These are phyloP conservation scores for Hipparchia semele DNA, from an alignment of 2,888 invertebrate species.

Conservation along the genomic window DNA sequence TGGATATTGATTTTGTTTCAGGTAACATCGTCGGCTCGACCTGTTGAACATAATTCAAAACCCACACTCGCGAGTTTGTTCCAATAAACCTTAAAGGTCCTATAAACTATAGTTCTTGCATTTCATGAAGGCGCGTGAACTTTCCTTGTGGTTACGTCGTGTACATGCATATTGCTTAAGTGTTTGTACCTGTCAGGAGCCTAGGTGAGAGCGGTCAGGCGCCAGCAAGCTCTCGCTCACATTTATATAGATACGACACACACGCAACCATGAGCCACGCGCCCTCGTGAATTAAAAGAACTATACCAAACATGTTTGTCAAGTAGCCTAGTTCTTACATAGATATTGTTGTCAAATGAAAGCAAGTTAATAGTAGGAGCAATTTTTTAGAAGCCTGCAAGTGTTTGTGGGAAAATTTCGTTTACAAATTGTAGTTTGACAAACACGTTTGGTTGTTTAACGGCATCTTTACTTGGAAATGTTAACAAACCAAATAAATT, in stretches of 20 bases:
- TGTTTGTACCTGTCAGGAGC: no score
- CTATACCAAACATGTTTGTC: not conserved
- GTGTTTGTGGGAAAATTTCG: not conserved
- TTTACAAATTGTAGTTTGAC: not conserved
- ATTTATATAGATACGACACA: no score
- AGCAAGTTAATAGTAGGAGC: no score
- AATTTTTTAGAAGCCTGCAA: no score
- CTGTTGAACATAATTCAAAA: not conserved
- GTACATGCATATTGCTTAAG: no score
- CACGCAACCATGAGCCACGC: no score
- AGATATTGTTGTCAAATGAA: no score
- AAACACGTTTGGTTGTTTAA: not conserved
- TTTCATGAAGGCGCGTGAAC: no score
- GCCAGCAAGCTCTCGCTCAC: no score
- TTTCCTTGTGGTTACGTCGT: no score
- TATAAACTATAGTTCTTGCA: not conserved
- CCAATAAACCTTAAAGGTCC: not conserved
- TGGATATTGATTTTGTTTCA: conserved; percentile 3
- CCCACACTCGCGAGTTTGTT: conserved; percentile 6
- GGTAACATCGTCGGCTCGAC: conserved; percentile 9
- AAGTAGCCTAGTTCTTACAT: not conserved
- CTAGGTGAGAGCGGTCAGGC: no score
- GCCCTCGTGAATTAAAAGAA: no score
- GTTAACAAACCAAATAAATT: conserved; percentile 23
- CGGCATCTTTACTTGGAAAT: not conserved